Base-by-base conservation (phyloP, 2,797 vertebrate genomes). In the Morus bassanus region DNA sequence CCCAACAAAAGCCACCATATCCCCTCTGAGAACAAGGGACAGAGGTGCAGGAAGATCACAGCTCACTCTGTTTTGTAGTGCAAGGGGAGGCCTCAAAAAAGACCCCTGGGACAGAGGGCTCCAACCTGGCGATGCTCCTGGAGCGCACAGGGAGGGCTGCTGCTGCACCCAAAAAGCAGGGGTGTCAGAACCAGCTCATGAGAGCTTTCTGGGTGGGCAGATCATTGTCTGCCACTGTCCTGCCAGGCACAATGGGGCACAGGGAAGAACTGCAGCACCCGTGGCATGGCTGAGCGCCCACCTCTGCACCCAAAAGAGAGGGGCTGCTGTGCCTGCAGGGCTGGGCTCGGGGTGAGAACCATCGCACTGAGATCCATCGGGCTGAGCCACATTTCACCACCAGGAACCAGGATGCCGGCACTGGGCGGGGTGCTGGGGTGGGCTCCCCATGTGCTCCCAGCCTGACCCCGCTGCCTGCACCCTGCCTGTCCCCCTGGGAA, bases 221-320 rank as follows among this genome's bases (percentile, higher is more conserved):
- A 69, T 30, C 54, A 6, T 17, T 5, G 19, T 7, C 51, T 37
- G 19, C n/a, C 28, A 13, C 31, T 10, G 1, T 22, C 16, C 46
- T 5, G 48, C 9, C 14, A 16, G 68, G 50, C 74, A 79, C 60
- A 27, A 13, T 0, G 1, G 35, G 37, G 31, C 46, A 79, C 18
- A 3, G 22, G 57, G 43, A n/a, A 39, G 67, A 75, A 5, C 31
- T 3, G 17, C 33, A 54, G 80, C 64, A 18, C 11, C 33, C 1
- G 39, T 0, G 18, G n/a, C 43, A 9, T 0, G 3, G 41, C 51
- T 0, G 1, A 67, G 73, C 5, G 1, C 60, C 54, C 59, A 7
- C 22, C 46, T 48, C 67, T 23, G 31, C 11, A 1, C 18, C 41
- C 57, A 3, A 8, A 21, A 27, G 24, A 45, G 27, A 37, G 30